These are phyloP conservation scores for Anolis sagrei DNA, from an alignment of 2,113 vertebrate genomes.

Conservation along the genomic window DNA sequence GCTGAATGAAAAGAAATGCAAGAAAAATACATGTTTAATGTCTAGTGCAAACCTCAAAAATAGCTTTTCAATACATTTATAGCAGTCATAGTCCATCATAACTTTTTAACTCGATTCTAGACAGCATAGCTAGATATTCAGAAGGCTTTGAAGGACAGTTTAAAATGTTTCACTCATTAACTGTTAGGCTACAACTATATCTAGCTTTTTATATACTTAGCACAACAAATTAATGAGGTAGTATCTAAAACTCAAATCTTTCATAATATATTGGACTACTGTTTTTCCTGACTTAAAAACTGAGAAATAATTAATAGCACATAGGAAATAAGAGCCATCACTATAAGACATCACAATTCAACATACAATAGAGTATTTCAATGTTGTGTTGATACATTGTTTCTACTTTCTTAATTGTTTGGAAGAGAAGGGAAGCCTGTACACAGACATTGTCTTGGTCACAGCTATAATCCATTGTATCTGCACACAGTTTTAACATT, in stretches of 20 bases:
- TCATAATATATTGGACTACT: neutral
- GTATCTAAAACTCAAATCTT: neutral
- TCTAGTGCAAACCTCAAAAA: fast-evolving
- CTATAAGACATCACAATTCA: neutral
- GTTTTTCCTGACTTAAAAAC: neutral
- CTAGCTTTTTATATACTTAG: neutral
- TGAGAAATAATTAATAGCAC: neutral
- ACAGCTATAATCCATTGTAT: neutral
- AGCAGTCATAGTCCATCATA: too few relatives aligned
- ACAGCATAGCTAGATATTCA: neutral
- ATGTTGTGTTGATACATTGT: neutral
- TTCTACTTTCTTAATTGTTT: neutral
- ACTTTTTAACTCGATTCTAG: too few relatives aligned
- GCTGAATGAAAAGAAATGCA: neutral
- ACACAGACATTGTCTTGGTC: too few relatives aligned
- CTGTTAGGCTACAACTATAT: neutral
- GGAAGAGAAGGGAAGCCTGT: neutral
- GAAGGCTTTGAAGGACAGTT: neutral
- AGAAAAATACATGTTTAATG: constrained; percentile 23
- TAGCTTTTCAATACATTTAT: neutral
- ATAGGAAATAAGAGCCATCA: neutral
- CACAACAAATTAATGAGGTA: neutral
- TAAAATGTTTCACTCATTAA: neutral
- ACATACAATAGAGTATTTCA: neutral
- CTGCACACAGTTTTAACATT: neutral